Percentiles rank a stretch among this genome's conserved stretches.
Evolutionary conservation across 2,113 vertebrate species (phyloP).

Genomic region (Harpagus bidentatus): DNA sequence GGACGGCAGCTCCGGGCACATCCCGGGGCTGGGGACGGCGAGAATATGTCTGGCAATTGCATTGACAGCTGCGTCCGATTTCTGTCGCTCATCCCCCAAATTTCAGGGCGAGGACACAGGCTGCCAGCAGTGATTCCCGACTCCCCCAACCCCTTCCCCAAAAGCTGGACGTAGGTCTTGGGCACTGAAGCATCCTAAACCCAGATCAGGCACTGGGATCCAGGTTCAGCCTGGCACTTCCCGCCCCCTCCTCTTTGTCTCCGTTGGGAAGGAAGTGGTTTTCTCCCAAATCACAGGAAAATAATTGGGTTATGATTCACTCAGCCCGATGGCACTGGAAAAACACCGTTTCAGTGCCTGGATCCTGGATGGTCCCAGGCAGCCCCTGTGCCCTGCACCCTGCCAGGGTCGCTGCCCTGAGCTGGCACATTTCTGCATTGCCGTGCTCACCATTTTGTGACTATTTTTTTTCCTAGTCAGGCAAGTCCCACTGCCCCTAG

Average conservation of each 20-base stretch:
- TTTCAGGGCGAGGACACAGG: not conserved
- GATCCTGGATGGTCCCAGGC: not conserved
- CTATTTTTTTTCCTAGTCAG: not conserved
- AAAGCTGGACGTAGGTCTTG: not conserved
- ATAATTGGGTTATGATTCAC: not conserved
- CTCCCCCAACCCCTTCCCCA: not conserved
- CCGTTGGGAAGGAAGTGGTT: not conserved
- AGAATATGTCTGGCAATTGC: not conserved
- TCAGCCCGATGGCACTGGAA: not conserved
- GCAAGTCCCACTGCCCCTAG: not conserved
- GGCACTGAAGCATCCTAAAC: not conserved
- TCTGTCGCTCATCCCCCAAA: not conserved
- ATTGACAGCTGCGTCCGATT: not conserved
- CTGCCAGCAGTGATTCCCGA: not conserved
- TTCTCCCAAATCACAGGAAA: not conserved
- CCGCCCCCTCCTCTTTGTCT: not conserved
- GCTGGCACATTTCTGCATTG: not conserved
- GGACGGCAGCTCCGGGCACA: not conserved
- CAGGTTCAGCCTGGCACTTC: not conserved
- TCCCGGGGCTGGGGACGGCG: accelerated
- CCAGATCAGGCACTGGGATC: not conserved
- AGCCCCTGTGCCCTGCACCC: not conserved
- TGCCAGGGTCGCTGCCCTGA: not conserved
- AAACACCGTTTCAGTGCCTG: not conserved
- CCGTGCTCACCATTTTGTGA: not conserved